phyloP scores from a whole-genome alignment of 2,113 vertebrate genomes.

The Xyrauchen texanus region DNA sequence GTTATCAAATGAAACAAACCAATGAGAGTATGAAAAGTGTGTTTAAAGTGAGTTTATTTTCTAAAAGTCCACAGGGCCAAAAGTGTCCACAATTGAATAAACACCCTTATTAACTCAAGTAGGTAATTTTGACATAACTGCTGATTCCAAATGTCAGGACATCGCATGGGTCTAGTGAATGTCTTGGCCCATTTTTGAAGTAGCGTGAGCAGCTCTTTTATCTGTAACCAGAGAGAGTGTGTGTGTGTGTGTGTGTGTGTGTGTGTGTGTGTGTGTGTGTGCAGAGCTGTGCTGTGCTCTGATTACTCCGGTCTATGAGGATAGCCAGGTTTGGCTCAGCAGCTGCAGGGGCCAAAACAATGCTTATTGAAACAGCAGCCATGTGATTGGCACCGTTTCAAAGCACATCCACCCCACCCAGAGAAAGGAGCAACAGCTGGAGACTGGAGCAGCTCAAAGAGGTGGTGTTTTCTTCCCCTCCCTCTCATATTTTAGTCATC shows the following conservation, averaged over 20 bases:
- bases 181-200: too few species aligned
- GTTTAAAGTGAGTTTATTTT: too few species aligned
- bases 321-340: neutral
- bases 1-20: too few species aligned
- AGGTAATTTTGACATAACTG: too few species aligned
- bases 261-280: neutral
- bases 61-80: too few species aligned
- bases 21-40: too few species aligned
- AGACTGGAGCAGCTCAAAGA: conserved; percentile 37
- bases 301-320: conserved; percentile 7
- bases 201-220: neutral
- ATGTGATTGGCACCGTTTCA: conserved; percentile 40
- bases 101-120: too few species aligned
- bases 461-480: conserved; percentile 26
- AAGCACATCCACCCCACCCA: conserved; percentile 41
- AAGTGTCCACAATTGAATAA: too few species aligned
- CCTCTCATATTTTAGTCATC: conserved; percentile 4
- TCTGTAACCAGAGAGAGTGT: neutral
- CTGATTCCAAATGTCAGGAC: too few species aligned
- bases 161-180: too few species aligned
- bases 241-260: neutral
- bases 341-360: conserved; percentile 12
- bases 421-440: conserved; percentile 50
- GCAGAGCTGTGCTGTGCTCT: neutral
- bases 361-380: conserved; percentile 22